Conservation (phyloP, 1,140 invertebrate genomes). For the Holcopasites calliopsidis region DNA sequence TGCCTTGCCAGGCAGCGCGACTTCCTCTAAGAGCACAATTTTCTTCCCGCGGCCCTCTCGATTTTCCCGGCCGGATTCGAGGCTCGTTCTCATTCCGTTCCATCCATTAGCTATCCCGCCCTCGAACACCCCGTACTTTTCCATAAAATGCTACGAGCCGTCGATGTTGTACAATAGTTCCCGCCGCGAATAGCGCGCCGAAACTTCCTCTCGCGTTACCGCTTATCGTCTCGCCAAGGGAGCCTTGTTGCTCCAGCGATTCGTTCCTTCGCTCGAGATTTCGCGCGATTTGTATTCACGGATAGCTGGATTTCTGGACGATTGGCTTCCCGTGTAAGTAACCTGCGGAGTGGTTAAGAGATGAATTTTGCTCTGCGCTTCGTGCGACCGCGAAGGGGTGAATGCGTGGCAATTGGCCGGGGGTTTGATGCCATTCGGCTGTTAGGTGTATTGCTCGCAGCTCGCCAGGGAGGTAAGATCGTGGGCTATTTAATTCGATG, state of each 20-base stretch:
- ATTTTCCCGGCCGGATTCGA: slow-evolving; percentile 18
- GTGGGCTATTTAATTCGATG: no score
- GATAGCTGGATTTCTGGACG: background rate
- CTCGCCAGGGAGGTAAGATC: no score
- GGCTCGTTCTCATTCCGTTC: slow-evolving; percentile 34
- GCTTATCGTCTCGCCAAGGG: background rate
- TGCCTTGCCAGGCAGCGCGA: slow-evolving; percentile 8
- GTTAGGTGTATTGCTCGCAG: background rate
- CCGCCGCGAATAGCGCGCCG: background rate
- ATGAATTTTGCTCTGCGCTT: no score
- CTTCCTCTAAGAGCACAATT: slow-evolving; percentile 26
- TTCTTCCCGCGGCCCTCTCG: slow-evolving; percentile 22
- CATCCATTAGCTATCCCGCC: slow-evolving; percentile 26
- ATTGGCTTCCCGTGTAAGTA: background rate
- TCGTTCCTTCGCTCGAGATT: background rate
- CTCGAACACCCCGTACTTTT: background rate
- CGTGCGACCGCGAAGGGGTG: no score
- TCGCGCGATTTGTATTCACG: background rate
- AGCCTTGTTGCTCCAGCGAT: background rate
- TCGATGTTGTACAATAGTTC: slow-evolving; percentile 27
- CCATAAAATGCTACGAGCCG: background rate
- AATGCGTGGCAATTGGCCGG: no score
- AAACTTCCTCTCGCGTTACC: background rate
- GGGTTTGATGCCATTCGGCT: no score
- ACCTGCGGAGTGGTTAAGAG: no score